Percentiles rank a stretch among this genome's conserved stretches.
These are phyloP conservation scores for Bufo bufo DNA, from an alignment of 2,113 vertebrate species.

Conservation along the genomic window DNA sequence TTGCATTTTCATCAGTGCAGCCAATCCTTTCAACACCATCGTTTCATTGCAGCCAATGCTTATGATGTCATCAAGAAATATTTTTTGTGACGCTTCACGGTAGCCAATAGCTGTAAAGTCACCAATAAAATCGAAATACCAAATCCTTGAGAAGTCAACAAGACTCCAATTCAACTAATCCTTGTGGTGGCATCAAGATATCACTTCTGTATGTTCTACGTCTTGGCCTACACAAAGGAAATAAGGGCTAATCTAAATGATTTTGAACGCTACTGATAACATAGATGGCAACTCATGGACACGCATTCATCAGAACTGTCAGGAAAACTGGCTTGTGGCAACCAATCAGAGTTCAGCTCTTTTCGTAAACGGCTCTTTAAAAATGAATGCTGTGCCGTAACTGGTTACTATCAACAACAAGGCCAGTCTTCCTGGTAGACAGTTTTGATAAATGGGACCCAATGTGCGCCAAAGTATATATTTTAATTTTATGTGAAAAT, in stretches of 20 bases:
- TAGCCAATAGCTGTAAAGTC: not conserved
- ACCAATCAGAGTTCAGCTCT: not conserved
- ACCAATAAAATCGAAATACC: not conserved
- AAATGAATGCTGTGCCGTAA: not conserved
- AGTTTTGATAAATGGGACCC: not conserved
- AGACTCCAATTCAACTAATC: not conserved
- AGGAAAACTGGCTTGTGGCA: no score
- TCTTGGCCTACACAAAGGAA: no score
- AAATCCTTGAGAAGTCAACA: not conserved
- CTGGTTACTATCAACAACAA: not conserved
- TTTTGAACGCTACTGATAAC: no score
- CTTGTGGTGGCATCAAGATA: not conserved
- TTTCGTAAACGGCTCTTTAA: not conserved
- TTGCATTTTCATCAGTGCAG: not conserved
- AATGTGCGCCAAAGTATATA: not conserved
- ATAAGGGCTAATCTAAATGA: no score
- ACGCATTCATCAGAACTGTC: no score
- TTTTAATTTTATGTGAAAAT: slow-evolving; percentile 13
- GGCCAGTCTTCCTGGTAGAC: not conserved
- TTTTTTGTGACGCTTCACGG: no score
- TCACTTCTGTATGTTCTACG: not conserved
- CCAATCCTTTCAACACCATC: not conserved
- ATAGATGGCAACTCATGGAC: no score
- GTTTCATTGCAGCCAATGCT: not conserved
- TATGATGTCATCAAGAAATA: not conserved